Evolutionary conservation across 2,797 vertebrate species (phyloP).

Genomic region (Macropodus opercularis): DNA sequence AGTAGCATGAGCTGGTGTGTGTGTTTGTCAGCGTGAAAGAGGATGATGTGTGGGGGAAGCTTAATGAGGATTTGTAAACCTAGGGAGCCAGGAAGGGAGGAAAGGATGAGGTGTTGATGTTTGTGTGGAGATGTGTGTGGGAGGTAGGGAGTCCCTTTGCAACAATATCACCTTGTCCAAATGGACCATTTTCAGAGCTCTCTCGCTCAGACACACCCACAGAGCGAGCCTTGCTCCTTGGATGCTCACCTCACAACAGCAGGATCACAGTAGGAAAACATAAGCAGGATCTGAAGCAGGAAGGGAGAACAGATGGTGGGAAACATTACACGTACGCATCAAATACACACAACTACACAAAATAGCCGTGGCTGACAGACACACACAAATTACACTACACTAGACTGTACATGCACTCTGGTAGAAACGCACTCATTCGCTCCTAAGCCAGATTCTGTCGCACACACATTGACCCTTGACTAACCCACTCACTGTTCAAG

Average conservation of each 20-base stretch:
- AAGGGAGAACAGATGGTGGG: slow-evolving; percentile 69
- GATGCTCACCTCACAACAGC: slow-evolving; percentile 65
- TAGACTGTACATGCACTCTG: slow-evolving; percentile 13
- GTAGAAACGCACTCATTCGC: slow-evolving; percentile 28
- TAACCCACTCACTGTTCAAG: slow-evolving; percentile 21
- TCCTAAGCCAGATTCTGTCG: slow-evolving; percentile 9
- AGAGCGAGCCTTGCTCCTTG: slow-evolving; percentile 31
- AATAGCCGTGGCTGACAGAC: slow-evolving; percentile 10
- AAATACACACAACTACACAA: slow-evolving; percentile 14
- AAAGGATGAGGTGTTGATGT: slow-evolving; percentile 33
- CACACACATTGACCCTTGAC: slow-evolving; percentile 19
- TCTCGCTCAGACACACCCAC: slow-evolving; percentile 9
- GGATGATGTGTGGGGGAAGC: slow-evolving; percentile 31
- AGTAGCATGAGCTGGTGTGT: slow-evolving; percentile 28
- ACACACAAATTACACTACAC: slow-evolving; percentile 15
- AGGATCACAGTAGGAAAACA: slow-evolving; percentile 72
- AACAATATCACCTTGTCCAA: slow-evolving; percentile 43
- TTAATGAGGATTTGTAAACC: slow-evolving; percentile 60
- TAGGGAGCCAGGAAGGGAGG: slow-evolving; percentile 39
- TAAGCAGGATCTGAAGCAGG: slow-evolving; percentile 64
- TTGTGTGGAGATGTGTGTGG: neutral
- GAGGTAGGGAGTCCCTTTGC: slow-evolving; percentile 23
- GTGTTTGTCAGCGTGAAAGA: slow-evolving; percentile 18
- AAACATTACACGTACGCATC: slow-evolving; percentile 47
- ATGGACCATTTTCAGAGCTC: slow-evolving; percentile 40